Evolutionary conservation across 1,140 invertebrate genomes (phyloP).

Genomic region (Anastatus disparis): DNA sequence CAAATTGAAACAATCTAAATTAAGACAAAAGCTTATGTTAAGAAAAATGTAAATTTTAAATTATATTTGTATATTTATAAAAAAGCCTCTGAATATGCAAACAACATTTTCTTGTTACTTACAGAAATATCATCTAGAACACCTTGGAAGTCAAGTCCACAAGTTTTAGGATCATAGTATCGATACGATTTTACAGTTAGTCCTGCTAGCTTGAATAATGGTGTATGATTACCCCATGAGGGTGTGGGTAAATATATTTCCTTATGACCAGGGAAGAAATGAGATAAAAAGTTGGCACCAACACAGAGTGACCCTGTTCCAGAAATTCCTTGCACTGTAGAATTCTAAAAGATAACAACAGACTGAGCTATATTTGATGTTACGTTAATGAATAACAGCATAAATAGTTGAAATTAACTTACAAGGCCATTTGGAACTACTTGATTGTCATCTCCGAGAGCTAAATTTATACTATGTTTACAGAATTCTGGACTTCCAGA

Average conservation of each 20-base stretch:
- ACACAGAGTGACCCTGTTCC: constrained; percentile 97
- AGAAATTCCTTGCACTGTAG: constrained; percentile 89
- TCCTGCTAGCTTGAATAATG: constrained; percentile 91
- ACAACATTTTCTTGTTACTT: too few species aligned
- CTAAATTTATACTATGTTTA: constrained; percentile 84
- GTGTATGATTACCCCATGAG: constrained; percentile 98
- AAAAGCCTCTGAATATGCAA: too few species aligned
- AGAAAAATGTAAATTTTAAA: constrained; percentile 25
- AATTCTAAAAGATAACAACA: constrained; percentile 71
- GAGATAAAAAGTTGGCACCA: constrained; percentile 89
- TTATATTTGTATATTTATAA: constrained; percentile 7
- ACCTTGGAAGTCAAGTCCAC: constrained; percentile 94
- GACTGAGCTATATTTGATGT: constrained; percentile 23
- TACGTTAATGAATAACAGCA: too few species aligned
- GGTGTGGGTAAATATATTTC: constrained; percentile 93
- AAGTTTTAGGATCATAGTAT: constrained; percentile 96
- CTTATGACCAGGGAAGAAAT: constrained; percentile 87
- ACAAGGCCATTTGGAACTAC: constrained; percentile 83
- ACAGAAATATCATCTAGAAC: constrained; percentile 91
- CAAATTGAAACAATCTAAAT: too few species aligned
- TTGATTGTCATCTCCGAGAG: constrained; percentile 86
- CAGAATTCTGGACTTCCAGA: constrained; percentile 85
- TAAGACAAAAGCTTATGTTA: too few species aligned
- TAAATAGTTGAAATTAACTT: constrained; percentile 47
- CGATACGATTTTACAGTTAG: constrained; percentile 90